These are phyloP conservation scores for Cybosia mesomella DNA, from an alignment of 2,888 invertebrate genomes.

Conservation along the genomic window DNA sequence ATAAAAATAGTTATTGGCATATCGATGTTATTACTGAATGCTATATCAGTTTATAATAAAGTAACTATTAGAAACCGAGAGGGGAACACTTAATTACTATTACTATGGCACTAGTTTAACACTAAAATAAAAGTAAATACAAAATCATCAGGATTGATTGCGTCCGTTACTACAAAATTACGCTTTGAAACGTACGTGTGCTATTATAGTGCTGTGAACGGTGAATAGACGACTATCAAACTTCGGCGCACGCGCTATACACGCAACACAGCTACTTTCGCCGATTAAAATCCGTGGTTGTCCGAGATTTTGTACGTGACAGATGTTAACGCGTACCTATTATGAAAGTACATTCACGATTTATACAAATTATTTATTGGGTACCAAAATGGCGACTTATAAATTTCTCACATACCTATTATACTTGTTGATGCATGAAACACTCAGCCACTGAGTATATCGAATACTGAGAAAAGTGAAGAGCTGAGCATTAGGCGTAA, in stretches of 20 bases:
- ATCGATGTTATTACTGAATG: background rate
- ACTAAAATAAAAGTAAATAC: conserved; percentile 51
- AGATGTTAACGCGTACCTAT: conserved; percentile 63
- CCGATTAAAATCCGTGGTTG: conserved; percentile 76
- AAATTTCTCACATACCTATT: too few species aligned
- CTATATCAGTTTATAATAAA: conserved; percentile 28
- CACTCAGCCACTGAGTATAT: too few species aligned
- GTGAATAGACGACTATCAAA: conserved; percentile 57
- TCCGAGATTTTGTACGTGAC: conserved; percentile 71
- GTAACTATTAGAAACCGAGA: conserved; percentile 41
- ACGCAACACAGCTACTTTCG: conserved; percentile 82
- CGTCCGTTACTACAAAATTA: conserved; percentile 54
- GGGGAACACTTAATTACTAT: conserved; percentile 15
- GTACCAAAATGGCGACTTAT: conserved; percentile 21
- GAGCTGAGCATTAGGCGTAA: background rate
- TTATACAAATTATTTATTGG: conserved; percentile 44
- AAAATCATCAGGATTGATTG: conserved; percentile 49
- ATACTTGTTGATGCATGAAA: too few species aligned
- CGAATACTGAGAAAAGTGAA: background rate
- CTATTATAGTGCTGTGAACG: conserved; percentile 52
- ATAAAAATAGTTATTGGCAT: background rate
- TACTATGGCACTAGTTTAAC: conserved; percentile 49
- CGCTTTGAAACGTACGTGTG: conserved; percentile 50
- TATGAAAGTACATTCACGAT: conserved; percentile 62
- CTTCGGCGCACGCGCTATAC: conserved; percentile 72